A percentile compares a stretch with the other conserved stretches of the same genome.
phyloP scores from a whole-genome alignment of 2,113 vertebrate genomes.

The Poicephalus meyeri region DNA sequence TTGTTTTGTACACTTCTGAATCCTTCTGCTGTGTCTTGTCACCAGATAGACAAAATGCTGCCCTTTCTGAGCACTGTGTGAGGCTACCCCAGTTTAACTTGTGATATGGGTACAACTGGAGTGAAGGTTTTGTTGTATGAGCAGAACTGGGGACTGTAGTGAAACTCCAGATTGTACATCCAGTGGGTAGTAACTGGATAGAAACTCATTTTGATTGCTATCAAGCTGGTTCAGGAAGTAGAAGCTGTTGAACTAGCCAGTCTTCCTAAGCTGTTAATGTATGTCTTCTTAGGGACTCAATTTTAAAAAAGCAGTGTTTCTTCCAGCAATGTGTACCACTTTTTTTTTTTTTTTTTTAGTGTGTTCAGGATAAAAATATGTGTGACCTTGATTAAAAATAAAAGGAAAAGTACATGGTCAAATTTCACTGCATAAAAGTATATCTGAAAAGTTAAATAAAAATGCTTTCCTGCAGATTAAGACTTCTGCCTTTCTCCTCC shows the following conservation, averaged over 20 bases:
- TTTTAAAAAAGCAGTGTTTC: not conserved
- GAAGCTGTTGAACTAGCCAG: not conserved
- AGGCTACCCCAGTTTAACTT: not conserved
- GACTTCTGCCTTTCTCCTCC: not conserved
- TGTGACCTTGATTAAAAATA: not conserved
- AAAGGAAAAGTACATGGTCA: not conserved
- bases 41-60: not conserved
- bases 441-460: slow-evolving; percentile 11
- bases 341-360: not conserved
- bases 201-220: not conserved
- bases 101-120: not conserved
- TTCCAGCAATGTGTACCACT: not conserved
- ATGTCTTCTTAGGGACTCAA: not conserved
- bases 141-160: not conserved
- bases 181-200: not conserved
- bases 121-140: not conserved
- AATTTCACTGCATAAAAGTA: not conserved
- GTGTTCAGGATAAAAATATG: not conserved
- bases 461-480: not conserved
- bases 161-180: not conserved
- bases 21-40: not conserved
- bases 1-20: not conserved
- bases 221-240: not conserved
- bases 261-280: not conserved
- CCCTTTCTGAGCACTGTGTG: too few relatives aligned